These are phyloP conservation scores for Eupelmus urozonus DNA, from an alignment of 2,888 invertebrate species.

Conservation along the genomic window DNA sequence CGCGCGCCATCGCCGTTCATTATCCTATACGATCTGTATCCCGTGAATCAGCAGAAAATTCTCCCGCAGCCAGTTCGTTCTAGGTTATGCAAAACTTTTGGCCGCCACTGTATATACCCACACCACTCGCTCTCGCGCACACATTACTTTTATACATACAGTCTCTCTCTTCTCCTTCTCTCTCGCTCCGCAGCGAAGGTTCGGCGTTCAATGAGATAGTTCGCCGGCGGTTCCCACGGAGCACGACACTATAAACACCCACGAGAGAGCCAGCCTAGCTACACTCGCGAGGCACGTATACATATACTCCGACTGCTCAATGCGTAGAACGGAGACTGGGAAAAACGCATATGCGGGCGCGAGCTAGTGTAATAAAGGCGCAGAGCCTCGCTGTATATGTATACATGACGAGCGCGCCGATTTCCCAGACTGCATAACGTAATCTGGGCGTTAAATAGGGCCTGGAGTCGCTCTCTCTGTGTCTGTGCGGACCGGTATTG, in stretches of 20 bases:
- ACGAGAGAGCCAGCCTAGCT: slow-evolving; percentile 45
- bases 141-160: slow-evolving; percentile 3
- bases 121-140: neutral
- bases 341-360: slow-evolving; percentile 43
- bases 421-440: slow-evolving; percentile 45
- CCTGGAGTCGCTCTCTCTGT: neutral
- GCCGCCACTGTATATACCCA: slow-evolving; percentile 40
- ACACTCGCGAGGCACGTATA: neutral
- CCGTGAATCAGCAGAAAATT: too few relatives aligned
- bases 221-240: slow-evolving; percentile 59
- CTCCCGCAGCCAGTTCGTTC: too few relatives aligned
- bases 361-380: slow-evolving; percentile 38
- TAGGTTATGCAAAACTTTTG: slow-evolving; percentile 57
- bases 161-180: too few relatives aligned
- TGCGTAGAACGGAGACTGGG: slow-evolving; percentile 56
- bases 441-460: slow-evolving; percentile 48
- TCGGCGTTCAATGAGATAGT: slow-evolving; percentile 58
- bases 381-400: slow-evolving; percentile 4
- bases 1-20: neutral
- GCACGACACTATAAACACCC: slow-evolving; percentile 60
- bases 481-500: neutral
- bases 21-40: slow-evolving; percentile 1
- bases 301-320: slow-evolving; percentile 9
- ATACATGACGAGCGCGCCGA: slow-evolving; percentile 17
- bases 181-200: too few relatives aligned